A percentile compares a stretch with the other conserved stretches of the same genome.
These are phyloP conservation scores for Spea hammondii DNA, from an alignment of 2,797 vertebrate species.

Conservation along the genomic window DNA sequence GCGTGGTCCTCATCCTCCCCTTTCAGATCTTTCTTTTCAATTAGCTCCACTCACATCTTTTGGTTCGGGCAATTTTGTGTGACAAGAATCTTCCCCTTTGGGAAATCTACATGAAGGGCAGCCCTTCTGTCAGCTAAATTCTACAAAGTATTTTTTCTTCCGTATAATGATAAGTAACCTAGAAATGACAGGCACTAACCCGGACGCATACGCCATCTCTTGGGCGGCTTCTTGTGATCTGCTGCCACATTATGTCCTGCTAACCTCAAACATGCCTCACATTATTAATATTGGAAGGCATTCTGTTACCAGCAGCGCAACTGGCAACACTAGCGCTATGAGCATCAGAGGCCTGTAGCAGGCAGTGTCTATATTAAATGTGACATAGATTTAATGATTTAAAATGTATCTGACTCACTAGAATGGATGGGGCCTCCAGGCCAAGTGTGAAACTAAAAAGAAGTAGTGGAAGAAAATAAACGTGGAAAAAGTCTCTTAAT, in stretches of 20 bases:
- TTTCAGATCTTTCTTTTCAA: neutral
- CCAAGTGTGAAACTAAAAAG: too few species aligned
- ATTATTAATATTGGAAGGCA: slow-evolving; percentile 30
- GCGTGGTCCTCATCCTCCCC: neutral
- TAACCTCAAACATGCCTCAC: slow-evolving; percentile 15
- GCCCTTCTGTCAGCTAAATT: slow-evolving; percentile 20
- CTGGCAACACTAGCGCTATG: neutral
- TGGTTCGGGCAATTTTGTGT: slow-evolving; percentile 18
- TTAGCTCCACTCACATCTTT: slow-evolving; percentile 18
- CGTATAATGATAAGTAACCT: neutral
- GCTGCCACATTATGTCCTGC: neutral
- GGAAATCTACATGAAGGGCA: slow-evolving; percentile 35
- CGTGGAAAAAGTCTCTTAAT: too few species aligned
- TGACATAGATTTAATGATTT: neutral
- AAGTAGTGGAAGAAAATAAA: too few species aligned
- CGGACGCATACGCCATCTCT: slow-evolving; percentile 8
- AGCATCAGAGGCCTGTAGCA: neutral
- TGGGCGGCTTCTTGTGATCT: neutral
- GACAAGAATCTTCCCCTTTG: neutral
- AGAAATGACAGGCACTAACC: slow-evolving; percentile 23
- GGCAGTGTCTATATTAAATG: neutral
- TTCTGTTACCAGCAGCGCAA: slow-evolving; percentile 32
- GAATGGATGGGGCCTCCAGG: too few species aligned
- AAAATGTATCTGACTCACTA: neutral
- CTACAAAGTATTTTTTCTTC: slow-evolving; percentile 7